Evolutionary conservation across 2,797 vertebrate genomes (phyloP).

Genomic region (Phrynocephalus forsythii): DNA sequence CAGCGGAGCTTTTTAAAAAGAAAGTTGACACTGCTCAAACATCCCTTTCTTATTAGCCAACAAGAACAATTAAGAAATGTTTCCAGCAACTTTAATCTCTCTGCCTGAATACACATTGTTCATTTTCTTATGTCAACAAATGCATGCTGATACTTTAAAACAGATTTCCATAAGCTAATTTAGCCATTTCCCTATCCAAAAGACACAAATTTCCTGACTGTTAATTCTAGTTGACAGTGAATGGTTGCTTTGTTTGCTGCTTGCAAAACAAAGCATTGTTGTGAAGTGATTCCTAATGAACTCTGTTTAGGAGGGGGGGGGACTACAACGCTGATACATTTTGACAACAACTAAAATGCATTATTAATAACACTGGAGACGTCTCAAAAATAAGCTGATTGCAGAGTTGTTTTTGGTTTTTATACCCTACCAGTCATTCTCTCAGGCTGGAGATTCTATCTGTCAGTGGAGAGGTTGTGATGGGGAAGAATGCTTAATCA

Average conservation of each 20-base stretch:
- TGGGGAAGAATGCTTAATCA: conserved; percentile 53
- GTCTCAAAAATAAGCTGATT: conserved; percentile 72
- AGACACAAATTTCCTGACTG: conserved; percentile 61
- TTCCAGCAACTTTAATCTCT: conserved; percentile 71
- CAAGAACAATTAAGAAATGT: conserved; percentile 69
- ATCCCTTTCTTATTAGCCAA: conserved; percentile 70
- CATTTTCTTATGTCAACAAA: conserved; percentile 69
- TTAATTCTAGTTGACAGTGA: conserved; percentile 76
- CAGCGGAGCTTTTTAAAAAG: conserved; percentile 14
- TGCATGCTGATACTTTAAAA: conserved; percentile 61
- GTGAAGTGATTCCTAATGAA: conserved; percentile 79
- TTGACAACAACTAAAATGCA: conserved; percentile 79
- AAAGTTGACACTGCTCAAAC: conserved; percentile 54
- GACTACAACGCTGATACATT: conserved; percentile 75
- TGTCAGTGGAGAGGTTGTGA: conserved; percentile 55
- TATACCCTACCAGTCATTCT: conserved; percentile 57
- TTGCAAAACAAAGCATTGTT: conserved; percentile 77
- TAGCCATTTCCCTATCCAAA: conserved; percentile 65
- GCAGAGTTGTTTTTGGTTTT: conserved; percentile 70
- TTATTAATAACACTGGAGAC: conserved; percentile 80
- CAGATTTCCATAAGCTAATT: conserved; percentile 73
- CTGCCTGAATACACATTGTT: conserved; percentile 63
- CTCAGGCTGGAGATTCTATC: conserved; percentile 58
- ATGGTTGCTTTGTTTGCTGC: conserved; percentile 73
- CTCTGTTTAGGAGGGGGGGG: conserved; percentile 65